Conservation (phyloP, 2,113 vertebrate species). For the Phrynosoma platyrhinos region DNA sequence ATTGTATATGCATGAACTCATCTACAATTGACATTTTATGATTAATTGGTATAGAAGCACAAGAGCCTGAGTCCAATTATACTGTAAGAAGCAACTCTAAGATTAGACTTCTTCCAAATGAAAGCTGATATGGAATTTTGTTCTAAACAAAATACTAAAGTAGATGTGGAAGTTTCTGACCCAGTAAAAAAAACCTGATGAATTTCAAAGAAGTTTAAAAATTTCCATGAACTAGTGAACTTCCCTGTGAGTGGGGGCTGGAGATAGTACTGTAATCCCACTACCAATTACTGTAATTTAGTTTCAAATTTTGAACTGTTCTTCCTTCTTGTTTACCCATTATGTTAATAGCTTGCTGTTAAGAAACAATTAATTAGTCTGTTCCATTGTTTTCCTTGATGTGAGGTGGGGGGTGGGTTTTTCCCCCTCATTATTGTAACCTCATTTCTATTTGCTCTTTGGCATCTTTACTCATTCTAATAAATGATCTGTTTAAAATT, state of each 20-base stretch:
- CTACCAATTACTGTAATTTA: slow-evolving; percentile 29
- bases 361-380: slow-evolving; percentile 18
- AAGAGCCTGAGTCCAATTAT: background rate
- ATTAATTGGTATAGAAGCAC: background rate
- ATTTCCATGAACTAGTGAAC: background rate
- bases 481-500: slow-evolving; percentile 19
- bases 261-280: no score
- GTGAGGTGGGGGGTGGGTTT: background rate
- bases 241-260: background rate
- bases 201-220: background rate
- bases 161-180: background rate
- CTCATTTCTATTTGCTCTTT: slow-evolving; percentile 12
- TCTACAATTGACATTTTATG: background rate
- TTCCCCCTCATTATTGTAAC: background rate
- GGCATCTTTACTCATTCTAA: slow-evolving; percentile 6
- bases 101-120: background rate
- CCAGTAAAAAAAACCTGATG: background rate
- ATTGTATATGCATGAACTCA: background rate
- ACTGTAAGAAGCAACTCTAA: background rate
- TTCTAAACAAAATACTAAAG: background rate
- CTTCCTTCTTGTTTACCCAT: slow-evolving; percentile 3
- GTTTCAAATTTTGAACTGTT: background rate
- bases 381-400: background rate
- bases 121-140: background rate
- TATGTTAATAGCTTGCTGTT: background rate